phyloP scores from a whole-genome alignment of 2,797 vertebrate species.

The Streptopelia turtur region DNA sequence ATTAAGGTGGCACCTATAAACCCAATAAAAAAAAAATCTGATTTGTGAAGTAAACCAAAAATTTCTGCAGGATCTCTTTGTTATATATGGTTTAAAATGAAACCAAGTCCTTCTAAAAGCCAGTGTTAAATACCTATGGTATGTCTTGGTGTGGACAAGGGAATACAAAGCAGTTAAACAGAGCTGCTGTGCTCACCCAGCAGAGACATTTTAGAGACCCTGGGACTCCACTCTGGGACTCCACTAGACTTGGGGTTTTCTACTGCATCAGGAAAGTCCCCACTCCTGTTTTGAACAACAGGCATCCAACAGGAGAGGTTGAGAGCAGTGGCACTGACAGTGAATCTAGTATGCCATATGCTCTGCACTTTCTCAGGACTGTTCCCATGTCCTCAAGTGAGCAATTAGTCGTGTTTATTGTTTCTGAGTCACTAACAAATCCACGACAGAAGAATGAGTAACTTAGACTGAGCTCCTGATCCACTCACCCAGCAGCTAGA shows the following conservation, averaged over 20 bases:
- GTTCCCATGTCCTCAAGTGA: neutral
- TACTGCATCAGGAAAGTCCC: neutral
- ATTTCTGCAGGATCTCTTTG: neutral
- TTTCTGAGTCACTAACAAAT: neutral
- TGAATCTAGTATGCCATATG: neutral
- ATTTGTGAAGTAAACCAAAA: neutral
- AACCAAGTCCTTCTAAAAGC: neutral
- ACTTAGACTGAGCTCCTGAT: neutral
- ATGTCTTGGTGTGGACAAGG: neutral
- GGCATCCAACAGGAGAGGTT: neutral
- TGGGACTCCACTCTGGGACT: neutral
- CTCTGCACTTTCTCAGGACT: neutral
- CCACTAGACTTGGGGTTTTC: rapidly evolving
- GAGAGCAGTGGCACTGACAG: neutral
- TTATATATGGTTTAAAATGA: neutral
- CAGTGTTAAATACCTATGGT: neutral
- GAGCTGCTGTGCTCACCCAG: neutral
- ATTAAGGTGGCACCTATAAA: neutral
- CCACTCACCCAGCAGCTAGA: neutral
- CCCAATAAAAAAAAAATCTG: neutral
- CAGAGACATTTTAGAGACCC: neutral
- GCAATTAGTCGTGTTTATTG: neutral
- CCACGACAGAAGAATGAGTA: neutral
- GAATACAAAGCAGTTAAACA: neutral
- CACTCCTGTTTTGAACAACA: neutral